Conservation (phyloP, 2,888 invertebrate species). For the Cerastis rubricosa region DNA sequence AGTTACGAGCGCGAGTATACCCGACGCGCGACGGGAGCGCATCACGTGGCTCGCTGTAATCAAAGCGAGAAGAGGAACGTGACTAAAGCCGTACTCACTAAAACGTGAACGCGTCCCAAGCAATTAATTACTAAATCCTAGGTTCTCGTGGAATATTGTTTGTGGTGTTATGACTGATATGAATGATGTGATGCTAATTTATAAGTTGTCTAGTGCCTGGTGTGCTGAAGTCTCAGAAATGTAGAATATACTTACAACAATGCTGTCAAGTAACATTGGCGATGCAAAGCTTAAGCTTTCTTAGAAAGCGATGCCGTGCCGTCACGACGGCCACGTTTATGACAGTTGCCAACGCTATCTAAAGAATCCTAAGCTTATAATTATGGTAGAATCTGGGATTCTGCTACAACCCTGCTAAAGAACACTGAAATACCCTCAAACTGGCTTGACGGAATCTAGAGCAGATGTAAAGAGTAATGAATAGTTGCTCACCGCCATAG, state of each 20-base stretch:
- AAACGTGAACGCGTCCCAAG: constrained; percentile 41
- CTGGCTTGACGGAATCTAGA: neutral
- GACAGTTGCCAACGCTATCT: neutral
- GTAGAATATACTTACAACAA: neutral
- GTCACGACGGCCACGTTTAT: neutral
- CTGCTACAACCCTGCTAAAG: neutral
- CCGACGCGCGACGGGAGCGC: constrained; percentile 36
- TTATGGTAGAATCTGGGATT: neutral
- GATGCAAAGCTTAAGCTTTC: neutral
- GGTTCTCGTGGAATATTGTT: constrained; percentile 5
- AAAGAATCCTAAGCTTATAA: neutral
- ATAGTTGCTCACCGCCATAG: constrained; percentile 48
- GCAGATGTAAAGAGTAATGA: neutral
- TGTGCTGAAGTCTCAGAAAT: neutral
- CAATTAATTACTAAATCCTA: constrained; percentile 37
- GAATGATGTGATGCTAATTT: constrained; percentile 11
- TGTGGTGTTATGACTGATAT: constrained; percentile 13
- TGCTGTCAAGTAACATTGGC: neutral
- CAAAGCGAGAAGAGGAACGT: constrained; percentile 47
- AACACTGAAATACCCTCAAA: neutral
- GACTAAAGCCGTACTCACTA: constrained; percentile 37
- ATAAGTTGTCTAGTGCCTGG: neutral
- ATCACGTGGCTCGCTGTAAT: constrained; percentile 47
- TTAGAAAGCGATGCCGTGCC: neutral
- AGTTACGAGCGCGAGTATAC: constrained; percentile 28